phyloP scores from a whole-genome alignment of 2,888 invertebrate genomes.

The Cheilosia grossa region DNA sequence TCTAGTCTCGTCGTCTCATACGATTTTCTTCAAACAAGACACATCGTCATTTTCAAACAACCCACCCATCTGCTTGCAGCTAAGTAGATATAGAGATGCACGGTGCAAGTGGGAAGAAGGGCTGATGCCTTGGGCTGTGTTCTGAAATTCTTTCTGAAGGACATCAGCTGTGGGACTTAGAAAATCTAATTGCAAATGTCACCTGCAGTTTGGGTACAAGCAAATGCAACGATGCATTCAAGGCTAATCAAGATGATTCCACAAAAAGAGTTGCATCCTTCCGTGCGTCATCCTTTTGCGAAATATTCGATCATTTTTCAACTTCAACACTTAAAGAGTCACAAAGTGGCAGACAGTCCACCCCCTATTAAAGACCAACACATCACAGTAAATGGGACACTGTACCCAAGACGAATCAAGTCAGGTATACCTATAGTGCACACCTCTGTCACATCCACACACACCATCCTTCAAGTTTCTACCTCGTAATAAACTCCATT shows the following conservation, averaged over 20 bases:
- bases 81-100: conserved; percentile 1
- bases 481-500: conserved; percentile 56
- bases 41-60: conserved; percentile 51
- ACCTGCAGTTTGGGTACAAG: neutral
- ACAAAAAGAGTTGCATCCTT: neutral
- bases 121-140: conserved; percentile 1
- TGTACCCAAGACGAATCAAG: conserved; percentile 17
- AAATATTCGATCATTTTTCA: conserved; percentile 34
- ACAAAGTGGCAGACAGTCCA: conserved; percentile 18
- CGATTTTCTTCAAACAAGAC: conserved; percentile 46
- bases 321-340: conserved; percentile 54
- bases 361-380: conserved; percentile 19
- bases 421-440: conserved; percentile 1
- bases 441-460: neutral
- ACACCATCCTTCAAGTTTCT: conserved; percentile 11
- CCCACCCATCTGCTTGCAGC: conserved; percentile 51
- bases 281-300: conserved; percentile 1
- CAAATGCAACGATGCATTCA: neutral
- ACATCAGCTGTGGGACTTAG: neutral
- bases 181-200: conserved; percentile 36
- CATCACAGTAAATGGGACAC: conserved; percentile 13
- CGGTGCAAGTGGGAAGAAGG: conserved; percentile 11
- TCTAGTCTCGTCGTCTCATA: conserved; percentile 57
- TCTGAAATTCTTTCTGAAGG: neutral
- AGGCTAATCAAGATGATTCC: neutral